phyloP scores from a whole-genome alignment of 2,888 invertebrate genomes.

The Dinocampus coccinellae region DNA sequence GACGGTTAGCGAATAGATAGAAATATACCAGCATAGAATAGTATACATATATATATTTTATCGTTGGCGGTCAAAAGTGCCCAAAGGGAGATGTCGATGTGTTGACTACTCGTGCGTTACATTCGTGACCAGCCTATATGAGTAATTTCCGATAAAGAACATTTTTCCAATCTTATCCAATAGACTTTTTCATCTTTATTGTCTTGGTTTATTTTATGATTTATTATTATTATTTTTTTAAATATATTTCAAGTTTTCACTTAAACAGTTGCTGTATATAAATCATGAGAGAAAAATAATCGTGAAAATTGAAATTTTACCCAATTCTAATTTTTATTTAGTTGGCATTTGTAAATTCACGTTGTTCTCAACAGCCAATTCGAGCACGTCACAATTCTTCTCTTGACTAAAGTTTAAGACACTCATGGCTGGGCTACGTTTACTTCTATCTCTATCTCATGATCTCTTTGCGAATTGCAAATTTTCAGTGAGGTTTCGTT shows the following conservation, averaged over 20 bases:
- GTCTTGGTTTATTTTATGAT: no score
- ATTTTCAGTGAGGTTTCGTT: slow-evolving; percentile 68
- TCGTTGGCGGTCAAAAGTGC: slow-evolving; percentile 28
- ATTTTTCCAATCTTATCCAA: slow-evolving; percentile 11
- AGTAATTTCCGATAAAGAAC: slow-evolving; percentile 39
- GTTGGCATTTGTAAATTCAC: slow-evolving; percentile 16
- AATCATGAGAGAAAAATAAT: no score
- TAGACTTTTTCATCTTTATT: neutral
- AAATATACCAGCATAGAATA: slow-evolving; percentile 44
- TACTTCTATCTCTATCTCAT: slow-evolving; percentile 41
- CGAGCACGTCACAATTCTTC: neutral
- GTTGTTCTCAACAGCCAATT: slow-evolving; percentile 18
- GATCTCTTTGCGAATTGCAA: slow-evolving; percentile 67
- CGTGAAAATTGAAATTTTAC: neutral
- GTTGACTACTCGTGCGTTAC: slow-evolving; percentile 62
- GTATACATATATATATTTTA: neutral
- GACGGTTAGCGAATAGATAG: slow-evolving; percentile 11
- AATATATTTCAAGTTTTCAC: no score
- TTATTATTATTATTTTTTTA: no score
- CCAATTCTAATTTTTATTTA: slow-evolving; percentile 8
- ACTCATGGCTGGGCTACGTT: slow-evolving; percentile 12
- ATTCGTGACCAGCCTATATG: slow-evolving; percentile 67
- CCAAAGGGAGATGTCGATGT: slow-evolving; percentile 44
- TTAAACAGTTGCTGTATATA: neutral
- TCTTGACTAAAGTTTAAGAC: slow-evolving; percentile 8